Evolutionary conservation across 1,140 invertebrate genomes (phyloP).

Genomic region (Drosophila kanapiae): DNA sequence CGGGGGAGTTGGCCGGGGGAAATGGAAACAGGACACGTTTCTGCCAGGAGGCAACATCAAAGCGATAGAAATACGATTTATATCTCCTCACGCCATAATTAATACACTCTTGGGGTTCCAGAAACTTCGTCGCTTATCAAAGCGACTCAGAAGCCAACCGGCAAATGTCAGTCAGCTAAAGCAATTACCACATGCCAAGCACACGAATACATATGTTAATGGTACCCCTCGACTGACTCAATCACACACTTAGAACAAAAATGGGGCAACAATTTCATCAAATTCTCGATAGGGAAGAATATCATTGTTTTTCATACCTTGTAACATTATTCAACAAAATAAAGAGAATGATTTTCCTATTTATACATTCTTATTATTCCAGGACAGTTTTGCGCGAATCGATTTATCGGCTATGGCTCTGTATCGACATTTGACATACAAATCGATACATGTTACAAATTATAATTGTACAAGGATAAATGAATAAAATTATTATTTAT

Average conservation of each 20-base stretch:
- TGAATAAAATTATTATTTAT: no score
- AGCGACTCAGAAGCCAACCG: constrained; percentile 9
- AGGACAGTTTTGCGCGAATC: no score
- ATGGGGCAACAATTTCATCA: no score
- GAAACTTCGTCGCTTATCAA: constrained; percentile 23
- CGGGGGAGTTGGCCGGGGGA: background rate
- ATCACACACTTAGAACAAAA: background rate
- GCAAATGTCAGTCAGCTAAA: constrained; percentile 21
- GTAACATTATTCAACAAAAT: no score
- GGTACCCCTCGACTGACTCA: background rate
- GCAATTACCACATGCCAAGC: constrained; percentile 45
- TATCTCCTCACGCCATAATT: constrained; percentile 20
- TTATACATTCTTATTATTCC: no score
- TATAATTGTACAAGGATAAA: no score
- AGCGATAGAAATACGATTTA: constrained; percentile 32
- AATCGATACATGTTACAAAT: no score
- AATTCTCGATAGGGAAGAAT: no score
- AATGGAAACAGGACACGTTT: constrained; percentile 21
- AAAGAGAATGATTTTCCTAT: background rate
- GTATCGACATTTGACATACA: no score
- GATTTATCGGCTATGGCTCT: no score
- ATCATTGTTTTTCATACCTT: no score
- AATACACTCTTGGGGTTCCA: background rate
- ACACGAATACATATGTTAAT: constrained; percentile 18
- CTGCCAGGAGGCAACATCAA: constrained; percentile 23